These are phyloP conservation scores for Mus musculus DNA, from an alignment of 2,113 vertebrate species.

Conservation along the genomic window GRCm39 chr5:3583501-3584000, in stretches of 20 bases:
- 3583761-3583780: not conserved
- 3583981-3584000: no score
- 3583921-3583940: not conserved
- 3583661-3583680: not conserved
- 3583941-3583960: no score
- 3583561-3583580: not conserved
- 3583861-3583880: not conserved
- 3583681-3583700: not conserved
- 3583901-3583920: not conserved
- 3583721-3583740: no score
- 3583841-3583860: not conserved
- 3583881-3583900: constrained; percentile 30
- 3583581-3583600: not conserved
- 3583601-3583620: not conserved
- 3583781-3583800: not conserved
- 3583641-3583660: not conserved
- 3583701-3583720: not conserved
- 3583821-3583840: not conserved
- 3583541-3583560: constrained; percentile 8
- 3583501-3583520: no score
- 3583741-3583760: not conserved
- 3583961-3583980: no score
- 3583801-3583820: not conserved
- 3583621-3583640: not conserved
- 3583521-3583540: not conserved